Conservation (phyloP, 2,797 vertebrate genomes). For the Coregonus suidteri region DNA sequence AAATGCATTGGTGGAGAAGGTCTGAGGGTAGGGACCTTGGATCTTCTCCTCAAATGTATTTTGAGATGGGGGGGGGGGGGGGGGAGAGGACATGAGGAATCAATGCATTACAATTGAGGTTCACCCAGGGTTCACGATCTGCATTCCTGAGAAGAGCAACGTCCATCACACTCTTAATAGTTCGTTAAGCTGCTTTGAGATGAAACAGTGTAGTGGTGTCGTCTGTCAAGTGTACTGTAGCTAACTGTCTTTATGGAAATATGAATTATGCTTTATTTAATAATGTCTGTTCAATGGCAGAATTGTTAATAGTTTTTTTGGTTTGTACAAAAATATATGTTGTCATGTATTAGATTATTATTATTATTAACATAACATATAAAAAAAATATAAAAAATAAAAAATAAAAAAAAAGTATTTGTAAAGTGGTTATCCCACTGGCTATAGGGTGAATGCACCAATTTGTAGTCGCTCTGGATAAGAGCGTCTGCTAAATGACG, state of each 20-base stretch:
- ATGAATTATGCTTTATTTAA: conserved; percentile 21
- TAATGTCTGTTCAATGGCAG: background rate
- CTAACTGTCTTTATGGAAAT: conserved; percentile 15
- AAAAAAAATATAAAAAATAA: too few species aligned
- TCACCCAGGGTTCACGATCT: too few species aligned
- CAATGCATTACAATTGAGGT: background rate
- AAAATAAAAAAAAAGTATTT: too few species aligned
- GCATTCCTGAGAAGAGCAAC: too few species aligned
- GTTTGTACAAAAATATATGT: conserved; percentile 44
- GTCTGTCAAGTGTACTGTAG: conserved; percentile 22
- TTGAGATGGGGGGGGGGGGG: background rate
- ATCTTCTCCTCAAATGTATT: background rate
- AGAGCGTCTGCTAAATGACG: too few species aligned
- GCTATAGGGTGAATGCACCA: too few species aligned
- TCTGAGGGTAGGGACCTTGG: background rate
- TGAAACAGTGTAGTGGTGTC: background rate
- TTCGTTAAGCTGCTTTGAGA: conserved; percentile 11
- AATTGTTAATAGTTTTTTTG: conserved; percentile 6
- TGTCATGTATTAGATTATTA: conserved; percentile 25
- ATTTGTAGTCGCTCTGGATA: too few species aligned
- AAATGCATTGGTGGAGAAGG: too few species aligned
- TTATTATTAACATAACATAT: background rate
- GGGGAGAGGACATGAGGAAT: background rate
- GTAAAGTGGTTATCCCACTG: too few species aligned
- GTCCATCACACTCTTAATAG: too few species aligned